Evolutionary conservation across 1,140 invertebrate genomes (phyloP).

Genomic region (Drosophila pruinosa): DNA sequence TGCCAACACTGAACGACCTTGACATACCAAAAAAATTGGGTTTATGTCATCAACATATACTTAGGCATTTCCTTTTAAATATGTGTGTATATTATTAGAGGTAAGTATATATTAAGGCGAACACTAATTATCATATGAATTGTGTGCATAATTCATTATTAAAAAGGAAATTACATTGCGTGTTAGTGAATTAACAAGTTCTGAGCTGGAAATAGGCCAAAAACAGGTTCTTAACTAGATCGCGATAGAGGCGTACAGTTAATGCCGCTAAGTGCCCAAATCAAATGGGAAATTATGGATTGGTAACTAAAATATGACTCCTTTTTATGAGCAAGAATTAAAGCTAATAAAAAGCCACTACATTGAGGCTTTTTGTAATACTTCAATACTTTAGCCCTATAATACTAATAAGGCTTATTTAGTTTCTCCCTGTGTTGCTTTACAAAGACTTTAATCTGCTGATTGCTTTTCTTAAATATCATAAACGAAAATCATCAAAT

Average conservation of each 20-base stretch:
- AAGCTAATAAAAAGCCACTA: not conserved
- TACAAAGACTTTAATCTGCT: not conserved
- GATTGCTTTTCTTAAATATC: not conserved
- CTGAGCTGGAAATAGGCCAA: not conserved
- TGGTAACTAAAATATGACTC: not conserved
- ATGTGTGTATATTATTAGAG: constrained; percentile 12
- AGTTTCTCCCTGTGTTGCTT: too few relatives aligned
- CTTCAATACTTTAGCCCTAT: not conserved
- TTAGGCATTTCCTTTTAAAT: not conserved
- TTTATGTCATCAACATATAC: constrained; percentile 39
- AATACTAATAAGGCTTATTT: not conserved
- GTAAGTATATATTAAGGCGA: constrained; percentile 4
- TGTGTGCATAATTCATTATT: constrained; percentile 42
- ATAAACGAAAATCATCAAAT: constrained; percentile 3
- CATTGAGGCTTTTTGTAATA: not conserved
- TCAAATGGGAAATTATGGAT: constrained; percentile 3
- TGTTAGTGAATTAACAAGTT: constrained; percentile 58
- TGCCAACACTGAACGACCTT: constrained; percentile 24
- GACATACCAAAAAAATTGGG: constrained; percentile 18
- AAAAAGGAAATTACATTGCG: constrained; percentile 66
- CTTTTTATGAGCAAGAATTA: not conserved
- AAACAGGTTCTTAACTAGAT: constrained; percentile 18
- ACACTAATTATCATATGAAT: constrained; percentile 42
- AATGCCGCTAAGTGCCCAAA: constrained; percentile 7
- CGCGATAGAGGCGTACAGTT: not conserved